Conservation (phyloP, 2,113 vertebrate species). For the Garra rufa region DNA sequence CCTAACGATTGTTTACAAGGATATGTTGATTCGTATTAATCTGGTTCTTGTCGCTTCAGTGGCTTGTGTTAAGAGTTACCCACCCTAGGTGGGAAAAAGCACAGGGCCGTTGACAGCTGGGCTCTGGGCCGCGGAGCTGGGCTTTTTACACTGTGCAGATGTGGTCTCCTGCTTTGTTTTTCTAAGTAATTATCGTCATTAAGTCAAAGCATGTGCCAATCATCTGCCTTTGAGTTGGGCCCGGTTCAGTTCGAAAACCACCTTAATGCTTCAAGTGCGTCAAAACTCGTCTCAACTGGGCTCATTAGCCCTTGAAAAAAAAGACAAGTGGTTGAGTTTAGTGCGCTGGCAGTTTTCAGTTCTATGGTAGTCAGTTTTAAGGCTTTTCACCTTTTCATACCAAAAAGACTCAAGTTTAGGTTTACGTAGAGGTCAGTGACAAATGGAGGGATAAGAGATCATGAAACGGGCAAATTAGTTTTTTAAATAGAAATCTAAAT, state of each 20-base stretch:
- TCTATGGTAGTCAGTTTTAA: constrained; percentile 69
- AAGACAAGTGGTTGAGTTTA: constrained; percentile 49
- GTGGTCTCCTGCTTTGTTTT: constrained; percentile 88
- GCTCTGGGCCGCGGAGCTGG: constrained; percentile 70
- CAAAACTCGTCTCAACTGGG: constrained; percentile 67
- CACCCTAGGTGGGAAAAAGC: constrained; percentile 75
- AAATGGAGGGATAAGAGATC: not conserved
- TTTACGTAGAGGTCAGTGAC: constrained; percentile 1
- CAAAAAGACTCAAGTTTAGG: not conserved
- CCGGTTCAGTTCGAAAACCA: constrained; percentile 67
- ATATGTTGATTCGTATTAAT: constrained; percentile 92
- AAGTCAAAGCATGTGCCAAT: constrained; percentile 97
- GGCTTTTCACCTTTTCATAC: constrained; percentile 45
- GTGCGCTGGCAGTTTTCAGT: constrained; percentile 70
- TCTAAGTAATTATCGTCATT: constrained; percentile 98
- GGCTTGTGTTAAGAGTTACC: constrained; percentile 66
- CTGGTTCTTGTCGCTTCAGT: constrained; percentile 87
- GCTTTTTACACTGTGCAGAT: constrained; percentile 90
- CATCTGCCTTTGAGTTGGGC: constrained; percentile 86
- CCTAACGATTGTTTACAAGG: constrained; percentile 85
- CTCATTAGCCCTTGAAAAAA: constrained; percentile 69
- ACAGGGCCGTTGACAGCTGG: constrained; percentile 83
- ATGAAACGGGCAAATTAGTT: not conserved
- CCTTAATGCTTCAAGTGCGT: constrained; percentile 66
- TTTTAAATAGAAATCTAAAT: not conserved